These are phyloP conservation scores for Gobiocypris rarus DNA, from an alignment of 2,113 vertebrate genomes.

Conservation along the genomic window DNA sequence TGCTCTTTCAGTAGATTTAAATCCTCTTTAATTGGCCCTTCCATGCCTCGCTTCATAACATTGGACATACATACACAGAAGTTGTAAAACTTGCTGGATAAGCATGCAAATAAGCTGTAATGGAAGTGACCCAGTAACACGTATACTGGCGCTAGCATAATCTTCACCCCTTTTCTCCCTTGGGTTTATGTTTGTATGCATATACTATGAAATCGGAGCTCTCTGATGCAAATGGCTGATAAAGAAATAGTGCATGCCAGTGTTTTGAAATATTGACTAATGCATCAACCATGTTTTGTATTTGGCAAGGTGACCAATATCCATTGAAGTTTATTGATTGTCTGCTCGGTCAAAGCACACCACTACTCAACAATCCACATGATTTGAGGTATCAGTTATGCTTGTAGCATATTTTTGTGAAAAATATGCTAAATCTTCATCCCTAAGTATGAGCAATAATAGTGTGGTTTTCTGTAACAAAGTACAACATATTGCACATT, in stretches of 20 bases:
- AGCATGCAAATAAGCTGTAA: slow-evolving; percentile 9
- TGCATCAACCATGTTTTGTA: background rate
- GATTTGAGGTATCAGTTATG: background rate
- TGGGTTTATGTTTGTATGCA: background rate
- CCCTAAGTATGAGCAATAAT: background rate
- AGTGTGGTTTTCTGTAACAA: background rate
- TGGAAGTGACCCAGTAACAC: slow-evolving; percentile 2
- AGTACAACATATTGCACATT: background rate
- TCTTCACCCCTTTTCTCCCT: background rate
- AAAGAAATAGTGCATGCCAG: background rate
- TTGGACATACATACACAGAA: background rate
- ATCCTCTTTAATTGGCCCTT: slow-evolving; percentile 46
- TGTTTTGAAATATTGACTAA: slow-evolving; percentile 4
- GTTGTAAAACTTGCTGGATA: background rate
- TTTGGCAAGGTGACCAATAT: slow-evolving; percentile 12
- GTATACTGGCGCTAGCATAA: background rate
- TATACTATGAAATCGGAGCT: background rate
- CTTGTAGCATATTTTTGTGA: background rate
- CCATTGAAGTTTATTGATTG: background rate
- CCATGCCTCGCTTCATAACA: slow-evolving; percentile 8
- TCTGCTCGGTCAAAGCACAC: background rate
- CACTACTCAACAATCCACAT: background rate
- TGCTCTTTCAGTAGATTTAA: slow-evolving; percentile 13
- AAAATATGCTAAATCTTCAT: background rate
- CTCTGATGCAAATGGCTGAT: background rate